These are phyloP conservation scores for Gnatocerus cornutus DNA, from an alignment of 2,888 invertebrate species.

Conservation along the genomic window DNA sequence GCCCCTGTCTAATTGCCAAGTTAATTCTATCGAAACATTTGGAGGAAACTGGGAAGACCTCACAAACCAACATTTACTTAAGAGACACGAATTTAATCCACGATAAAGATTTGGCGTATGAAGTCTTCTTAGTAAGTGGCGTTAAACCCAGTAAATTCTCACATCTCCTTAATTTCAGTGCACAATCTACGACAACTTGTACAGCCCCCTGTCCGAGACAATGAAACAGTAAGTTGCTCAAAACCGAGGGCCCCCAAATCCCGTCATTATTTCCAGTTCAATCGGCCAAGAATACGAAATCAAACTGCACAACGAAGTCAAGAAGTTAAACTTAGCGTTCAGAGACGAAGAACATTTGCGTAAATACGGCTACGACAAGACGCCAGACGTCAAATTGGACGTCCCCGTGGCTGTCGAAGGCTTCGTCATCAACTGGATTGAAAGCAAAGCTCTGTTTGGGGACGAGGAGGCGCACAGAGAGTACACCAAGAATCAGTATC, in stretches of 20 bases:
- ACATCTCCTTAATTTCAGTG: slow-evolving; percentile 75
- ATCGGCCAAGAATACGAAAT: slow-evolving; percentile 91
- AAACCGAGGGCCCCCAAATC: too few relatives aligned
- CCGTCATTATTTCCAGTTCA: too few relatives aligned
- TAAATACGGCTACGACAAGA: slow-evolving; percentile 92
- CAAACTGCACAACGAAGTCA: slow-evolving; percentile 78
- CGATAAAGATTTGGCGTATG: slow-evolving; percentile 81
- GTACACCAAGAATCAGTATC: slow-evolving; percentile 88
- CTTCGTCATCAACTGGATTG: slow-evolving; percentile 94
- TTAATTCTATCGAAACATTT: slow-evolving; percentile 75
- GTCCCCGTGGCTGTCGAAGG: slow-evolving; percentile 91
- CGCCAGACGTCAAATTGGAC: slow-evolving; percentile 93
- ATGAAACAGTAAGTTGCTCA: slow-evolving; percentile 86
- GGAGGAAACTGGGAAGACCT: slow-evolving; percentile 57
- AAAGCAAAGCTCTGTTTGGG: slow-evolving; percentile 97
- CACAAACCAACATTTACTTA: slow-evolving; percentile 73
- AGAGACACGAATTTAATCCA: slow-evolving; percentile 83
- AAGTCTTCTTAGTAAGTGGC: slow-evolving; percentile 79
- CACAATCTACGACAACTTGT: slow-evolving; percentile 86
- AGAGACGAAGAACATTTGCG: slow-evolving; percentile 87
- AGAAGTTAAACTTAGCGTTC: slow-evolving; percentile 76
- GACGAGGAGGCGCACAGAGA: slow-evolving; percentile 86
- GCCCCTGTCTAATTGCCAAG: slow-evolving; percentile 76
- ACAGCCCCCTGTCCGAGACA: slow-evolving; percentile 87
- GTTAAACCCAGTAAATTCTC: not conserved